Percentiles rank a stretch among this genome's conserved stretches.
Conservation (phyloP, 2,888 invertebrate genomes). For the Osedax frankpressi region DNA sequence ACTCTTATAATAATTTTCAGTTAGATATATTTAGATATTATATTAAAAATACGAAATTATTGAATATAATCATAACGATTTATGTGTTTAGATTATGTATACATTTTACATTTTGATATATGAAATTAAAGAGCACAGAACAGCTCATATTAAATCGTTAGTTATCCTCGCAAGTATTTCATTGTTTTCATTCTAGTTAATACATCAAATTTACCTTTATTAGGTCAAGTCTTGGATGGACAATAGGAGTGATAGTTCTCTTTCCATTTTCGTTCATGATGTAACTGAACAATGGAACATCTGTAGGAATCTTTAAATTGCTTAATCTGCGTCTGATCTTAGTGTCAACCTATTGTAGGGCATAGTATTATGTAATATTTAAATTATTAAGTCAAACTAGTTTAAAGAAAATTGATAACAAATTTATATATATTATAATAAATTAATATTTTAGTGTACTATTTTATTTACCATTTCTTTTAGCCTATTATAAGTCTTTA, state of each 20-base stretch:
- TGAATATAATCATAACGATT: no score
- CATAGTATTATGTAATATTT: neutral
- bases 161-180: no score
- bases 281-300: neutral
- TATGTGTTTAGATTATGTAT: no score
- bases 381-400: neutral
- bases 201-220: neutral
- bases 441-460: no score
- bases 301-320: neutral
- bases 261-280: neutral
- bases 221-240: neutral
- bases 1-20: neutral
- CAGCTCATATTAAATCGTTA: no score
- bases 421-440: neutral
- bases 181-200: no score
- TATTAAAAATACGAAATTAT: neutral
- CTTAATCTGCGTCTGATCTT: conserved; percentile 2
- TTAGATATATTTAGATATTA: neutral
- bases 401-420: neutral
- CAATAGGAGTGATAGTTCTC: neutral
- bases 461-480: neutral
- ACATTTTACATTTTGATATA: no score
- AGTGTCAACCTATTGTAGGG: neutral
- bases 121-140: no score
- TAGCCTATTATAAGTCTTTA: neutral